Evolutionary conservation across 2,888 invertebrate genomes (phyloP), one percentile per base, ranked within the genome.

Genomic region (Drosophila melanosoma): DNA sequence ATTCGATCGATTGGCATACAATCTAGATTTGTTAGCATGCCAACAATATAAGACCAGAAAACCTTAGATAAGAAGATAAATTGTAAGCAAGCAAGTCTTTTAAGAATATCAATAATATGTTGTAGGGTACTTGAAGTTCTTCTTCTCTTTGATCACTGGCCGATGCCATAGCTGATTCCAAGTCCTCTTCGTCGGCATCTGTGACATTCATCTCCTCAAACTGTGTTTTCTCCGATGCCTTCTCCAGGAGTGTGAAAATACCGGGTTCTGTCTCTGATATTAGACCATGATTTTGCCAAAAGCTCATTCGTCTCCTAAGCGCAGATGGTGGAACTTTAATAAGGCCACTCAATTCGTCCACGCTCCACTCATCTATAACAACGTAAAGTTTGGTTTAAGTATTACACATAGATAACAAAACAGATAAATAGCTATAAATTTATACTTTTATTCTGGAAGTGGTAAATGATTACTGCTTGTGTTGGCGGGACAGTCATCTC

Each of bases 11-110:
- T 94, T 0, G 98, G 97, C 91, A 99, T 94, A 0, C 97, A 97
- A 89, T 98, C 98, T 77, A 99, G 94, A 94, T 99, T 99, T 15
- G 98, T 98, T 67, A 99, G 93, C 99, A 99, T 99, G 23, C 98
- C 99, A 53, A 98, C 97, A 85, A 99, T 98, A 91, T 99, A 99
- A 0, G 98, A 97, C 99, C 99, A 99, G 93, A 98, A 98, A 4
- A 93, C 93, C 93, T 93, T 45, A 15, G 36, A 36, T 71, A 23
- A 6, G n/a, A 56, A 7, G 38, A 32, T 15, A 26, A 15, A 42
- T 10, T 60, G 23, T n/a, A 23, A 58, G 8, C 10, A 54, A 35
- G 15, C 12, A 36, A 42, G 36, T 15, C 5, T 10, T n/a, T 26
- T 12, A 23, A 15, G 3, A 17, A 12, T 8, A 32, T n/a, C 33